These are phyloP conservation scores for Eupeodes luniger DNA, from an alignment of 2,888 invertebrate genomes.

Conservation along the genomic window DNA sequence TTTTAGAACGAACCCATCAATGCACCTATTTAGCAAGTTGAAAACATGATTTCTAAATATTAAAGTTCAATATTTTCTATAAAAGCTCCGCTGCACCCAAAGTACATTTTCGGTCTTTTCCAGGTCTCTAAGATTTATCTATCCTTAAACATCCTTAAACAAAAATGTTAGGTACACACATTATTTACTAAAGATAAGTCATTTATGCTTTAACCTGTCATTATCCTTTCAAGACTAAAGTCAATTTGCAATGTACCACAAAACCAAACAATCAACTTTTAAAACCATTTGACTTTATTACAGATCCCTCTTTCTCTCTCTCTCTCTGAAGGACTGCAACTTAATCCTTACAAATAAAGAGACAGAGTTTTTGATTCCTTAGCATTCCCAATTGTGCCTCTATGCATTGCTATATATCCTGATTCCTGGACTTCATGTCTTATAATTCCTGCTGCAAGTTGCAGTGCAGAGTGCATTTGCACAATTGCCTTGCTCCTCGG, in stretches of 20 bases:
- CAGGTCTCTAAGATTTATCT: too few species aligned
- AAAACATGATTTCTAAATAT: too few species aligned
- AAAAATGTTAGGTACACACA: not conserved
- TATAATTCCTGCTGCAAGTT: constrained; percentile 3
- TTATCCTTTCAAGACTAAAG: not conserved
- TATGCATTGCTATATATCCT: not conserved
- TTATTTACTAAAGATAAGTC: not conserved
- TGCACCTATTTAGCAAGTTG: too few species aligned
- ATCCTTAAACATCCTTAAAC: too few species aligned
- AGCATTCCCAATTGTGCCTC: constrained; percentile 9
- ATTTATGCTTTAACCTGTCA: constrained; percentile 2
- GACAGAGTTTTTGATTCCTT: constrained; percentile 9
- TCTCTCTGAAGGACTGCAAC: not conserved
- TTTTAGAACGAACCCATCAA: too few species aligned
- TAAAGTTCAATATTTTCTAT: too few species aligned
- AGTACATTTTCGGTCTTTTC: too few species aligned
- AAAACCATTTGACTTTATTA: constrained; percentile 7
- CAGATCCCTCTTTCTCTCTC: not conserved
- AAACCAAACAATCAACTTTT: not conserved
- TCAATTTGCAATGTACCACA: constrained; percentile 9
- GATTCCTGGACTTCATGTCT: constrained; percentile 5
- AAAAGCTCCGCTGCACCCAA: too few species aligned
- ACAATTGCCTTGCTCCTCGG: constrained; percentile 19
- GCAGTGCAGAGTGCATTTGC: constrained; percentile 13
- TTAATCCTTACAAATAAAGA: constrained; percentile 24